A percentile compares a stretch with the other conserved stretches of the same genome.
Conservation (phyloP, 2,888 invertebrate genomes). For the Sclerodermus sp. region DNA sequence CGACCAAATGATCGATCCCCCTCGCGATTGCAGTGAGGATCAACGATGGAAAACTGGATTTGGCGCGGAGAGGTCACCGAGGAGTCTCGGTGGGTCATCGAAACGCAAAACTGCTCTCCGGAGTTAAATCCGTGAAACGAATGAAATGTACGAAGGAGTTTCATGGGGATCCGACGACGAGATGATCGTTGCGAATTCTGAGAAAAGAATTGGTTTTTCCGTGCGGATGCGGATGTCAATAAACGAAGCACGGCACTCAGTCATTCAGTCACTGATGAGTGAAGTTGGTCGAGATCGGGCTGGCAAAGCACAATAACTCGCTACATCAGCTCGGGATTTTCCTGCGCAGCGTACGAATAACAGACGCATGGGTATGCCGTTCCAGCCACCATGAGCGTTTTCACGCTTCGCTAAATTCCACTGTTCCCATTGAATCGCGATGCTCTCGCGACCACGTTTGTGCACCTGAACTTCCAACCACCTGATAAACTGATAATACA, state of each 20-base stretch:
- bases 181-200: no score
- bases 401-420: constrained; percentile 24
- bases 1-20: no score
- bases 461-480: not conserved
- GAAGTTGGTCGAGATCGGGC: constrained; percentile 33
- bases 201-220: constrained; percentile 23
- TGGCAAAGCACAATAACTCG: constrained; percentile 35
- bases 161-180: no score
- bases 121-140: no score
- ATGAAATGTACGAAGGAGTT: no score
- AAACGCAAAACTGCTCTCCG: no score
- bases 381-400: constrained; percentile 15
- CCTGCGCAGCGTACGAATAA: constrained; percentile 15
- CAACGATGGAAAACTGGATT: no score
- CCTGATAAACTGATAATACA: no score
- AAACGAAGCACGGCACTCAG: constrained; percentile 27
- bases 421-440: constrained; percentile 27
- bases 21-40: no score
- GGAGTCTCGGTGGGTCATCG: no score
- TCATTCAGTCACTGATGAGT: constrained; percentile 24
- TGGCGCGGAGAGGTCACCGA: no score
- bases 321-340: constrained; percentile 30
- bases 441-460: not conserved
- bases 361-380: constrained; percentile 14
- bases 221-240: constrained; percentile 30